Evolutionary conservation across 2,888 invertebrate species (phyloP).

Genomic region (Conomelus anceps): DNA sequence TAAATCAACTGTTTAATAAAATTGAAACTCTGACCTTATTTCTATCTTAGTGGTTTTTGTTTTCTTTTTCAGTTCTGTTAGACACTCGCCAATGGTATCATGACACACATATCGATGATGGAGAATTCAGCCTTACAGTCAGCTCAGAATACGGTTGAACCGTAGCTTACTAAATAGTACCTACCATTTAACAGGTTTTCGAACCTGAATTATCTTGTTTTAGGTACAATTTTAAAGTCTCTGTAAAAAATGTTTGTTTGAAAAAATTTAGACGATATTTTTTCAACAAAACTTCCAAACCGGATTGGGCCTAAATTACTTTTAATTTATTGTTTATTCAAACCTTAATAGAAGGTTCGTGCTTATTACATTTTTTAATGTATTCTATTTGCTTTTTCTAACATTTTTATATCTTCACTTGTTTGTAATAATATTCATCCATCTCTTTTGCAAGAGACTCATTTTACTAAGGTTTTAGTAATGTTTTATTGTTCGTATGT

Average conservation of each 20-base stretch:
- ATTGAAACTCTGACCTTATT: too few relatives aligned
- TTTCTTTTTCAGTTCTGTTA: constrained; percentile 62
- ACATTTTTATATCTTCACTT: background rate
- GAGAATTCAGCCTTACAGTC: constrained; percentile 76
- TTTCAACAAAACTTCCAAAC: background rate
- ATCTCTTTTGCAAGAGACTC: background rate
- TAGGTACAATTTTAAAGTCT: background rate
- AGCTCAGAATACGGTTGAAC: constrained; percentile 83
- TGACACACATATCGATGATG: constrained; percentile 71
- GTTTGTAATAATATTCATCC: background rate
- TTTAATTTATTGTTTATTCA: background rate
- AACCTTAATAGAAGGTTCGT: background rate
- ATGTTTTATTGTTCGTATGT: background rate
- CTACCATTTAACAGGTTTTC: background rate
- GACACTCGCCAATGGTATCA: constrained; percentile 92
- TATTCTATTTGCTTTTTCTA: background rate
- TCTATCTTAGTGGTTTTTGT: too few relatives aligned
- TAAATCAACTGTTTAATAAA: too few relatives aligned
- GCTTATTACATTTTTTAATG: background rate
- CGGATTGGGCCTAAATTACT: background rate
- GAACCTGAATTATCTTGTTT: background rate
- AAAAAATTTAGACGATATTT: background rate
- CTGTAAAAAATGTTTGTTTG: background rate
- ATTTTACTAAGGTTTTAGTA: background rate
- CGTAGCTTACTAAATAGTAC: background rate